These are phyloP conservation scores for Semotilus atromaculatus DNA, from an alignment of 2,797 vertebrate genomes.

Conservation along the genomic window DNA sequence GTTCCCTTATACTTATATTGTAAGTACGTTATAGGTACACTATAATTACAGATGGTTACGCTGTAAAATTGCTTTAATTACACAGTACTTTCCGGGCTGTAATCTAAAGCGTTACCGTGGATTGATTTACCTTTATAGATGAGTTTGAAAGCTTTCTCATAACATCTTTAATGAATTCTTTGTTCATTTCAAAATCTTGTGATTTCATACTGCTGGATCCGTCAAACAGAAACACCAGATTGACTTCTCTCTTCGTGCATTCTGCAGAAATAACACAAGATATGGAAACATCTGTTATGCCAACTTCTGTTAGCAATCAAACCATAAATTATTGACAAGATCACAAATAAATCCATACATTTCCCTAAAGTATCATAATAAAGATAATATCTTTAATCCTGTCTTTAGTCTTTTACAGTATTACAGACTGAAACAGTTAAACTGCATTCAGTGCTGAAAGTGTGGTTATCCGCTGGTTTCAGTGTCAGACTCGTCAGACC, in stretches of 20 bases:
- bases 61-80: no score
- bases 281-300: not conserved
- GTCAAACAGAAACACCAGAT: slow-evolving; percentile 86
- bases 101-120: no score
- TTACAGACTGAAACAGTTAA: no score
- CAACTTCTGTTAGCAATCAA: not conserved
- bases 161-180: slow-evolving; percentile 78
- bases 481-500: slow-evolving; percentile 64
- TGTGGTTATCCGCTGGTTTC: no score
- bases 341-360: not conserved
- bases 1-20: no score
- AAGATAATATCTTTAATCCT: not conserved
- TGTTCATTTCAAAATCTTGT: slow-evolving; percentile 71
- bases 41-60: no score
- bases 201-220: slow-evolving; percentile 76
- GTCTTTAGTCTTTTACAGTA: not conserved
- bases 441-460: no score
- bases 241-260: slow-evolving; percentile 78
- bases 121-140: slow-evolving; percentile 76
- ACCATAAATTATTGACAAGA: not conserved
- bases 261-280: slow-evolving; percentile 66
- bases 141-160: slow-evolving; percentile 75
- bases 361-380: no score
- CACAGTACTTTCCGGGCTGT: no score
- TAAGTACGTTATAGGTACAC: no score